phyloP scores from a whole-genome alignment of 2,797 vertebrate genomes.

The Echeneis naucrates region DNA sequence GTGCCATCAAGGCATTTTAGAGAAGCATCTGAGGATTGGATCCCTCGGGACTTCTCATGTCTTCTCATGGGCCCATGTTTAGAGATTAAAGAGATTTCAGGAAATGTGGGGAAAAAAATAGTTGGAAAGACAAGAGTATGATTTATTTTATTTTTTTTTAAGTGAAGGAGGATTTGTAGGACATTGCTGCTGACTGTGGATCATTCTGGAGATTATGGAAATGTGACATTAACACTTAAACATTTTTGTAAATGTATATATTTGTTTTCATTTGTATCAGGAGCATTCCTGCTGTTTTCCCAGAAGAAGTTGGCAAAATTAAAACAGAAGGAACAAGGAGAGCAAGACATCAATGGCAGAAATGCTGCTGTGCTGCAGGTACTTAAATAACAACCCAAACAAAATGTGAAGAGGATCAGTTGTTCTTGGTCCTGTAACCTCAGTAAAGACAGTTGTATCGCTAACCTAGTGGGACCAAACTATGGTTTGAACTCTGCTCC shows the following conservation, averaged over 20 bases:
- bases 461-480: not conserved
- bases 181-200: not conserved
- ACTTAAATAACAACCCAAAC: not conserved
- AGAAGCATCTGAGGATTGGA: no score
- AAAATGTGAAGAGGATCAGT: not conserved
- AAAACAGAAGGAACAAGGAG: slow-evolving; percentile 63
- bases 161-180: not conserved
- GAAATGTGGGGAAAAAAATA: not conserved
- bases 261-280: slow-evolving; percentile 45
- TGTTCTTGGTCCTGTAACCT: not conserved
- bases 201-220: not conserved
- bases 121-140: not conserved
- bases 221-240: not conserved
- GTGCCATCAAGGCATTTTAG: no score
- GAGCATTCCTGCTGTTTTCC: slow-evolving; percentile 91
- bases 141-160: no score
- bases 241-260: not conserved
- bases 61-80: no score
- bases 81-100: no score
- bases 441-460: not conserved
- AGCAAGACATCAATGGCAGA: slow-evolving; percentile 70
- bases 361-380: slow-evolving; percentile 84
- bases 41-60: no score
- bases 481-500: not conserved
- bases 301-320: slow-evolving; percentile 88